Evolutionary conservation across 2,797 vertebrate species (phyloP).

Genomic region (Chelon labrosus): DNA sequence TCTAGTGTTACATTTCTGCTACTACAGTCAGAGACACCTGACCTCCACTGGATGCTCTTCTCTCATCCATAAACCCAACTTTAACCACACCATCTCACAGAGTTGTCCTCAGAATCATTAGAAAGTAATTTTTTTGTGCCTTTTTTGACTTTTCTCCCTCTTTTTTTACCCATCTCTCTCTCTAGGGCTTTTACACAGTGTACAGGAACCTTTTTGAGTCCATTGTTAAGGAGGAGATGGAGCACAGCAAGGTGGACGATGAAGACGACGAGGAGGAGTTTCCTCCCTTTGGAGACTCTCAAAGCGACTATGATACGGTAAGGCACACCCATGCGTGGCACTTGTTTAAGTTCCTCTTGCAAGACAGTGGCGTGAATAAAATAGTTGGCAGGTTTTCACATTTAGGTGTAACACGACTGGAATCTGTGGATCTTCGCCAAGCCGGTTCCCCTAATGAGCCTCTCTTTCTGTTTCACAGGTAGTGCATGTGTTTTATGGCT

Average conservation of each 20-base stretch:
- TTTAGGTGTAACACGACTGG: neutral
- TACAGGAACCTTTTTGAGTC: slow-evolving; percentile 93
- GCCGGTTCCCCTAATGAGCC: neutral
- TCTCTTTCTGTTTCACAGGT: slow-evolving; percentile 80
- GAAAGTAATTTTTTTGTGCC: too few species aligned
- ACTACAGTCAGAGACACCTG: neutral
- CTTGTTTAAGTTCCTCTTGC: too few species aligned
- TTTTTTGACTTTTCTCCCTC: too few species aligned
- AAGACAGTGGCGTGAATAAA: neutral
- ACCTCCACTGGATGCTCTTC: too few species aligned
- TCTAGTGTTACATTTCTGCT: neutral
- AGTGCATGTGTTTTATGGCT: slow-evolving; percentile 95
- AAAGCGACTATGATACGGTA: slow-evolving; percentile 95
- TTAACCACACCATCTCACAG: too few species aligned
- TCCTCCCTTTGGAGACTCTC: slow-evolving; percentile 92
- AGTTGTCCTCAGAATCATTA: too few species aligned
- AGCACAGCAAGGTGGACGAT: slow-evolving; percentile 85
- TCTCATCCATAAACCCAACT: neutral
- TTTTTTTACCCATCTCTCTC: slow-evolving; percentile 1
- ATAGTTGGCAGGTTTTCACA: neutral
- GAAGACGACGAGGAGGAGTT: slow-evolving; percentile 84
- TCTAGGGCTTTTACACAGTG: slow-evolving; percentile 92
- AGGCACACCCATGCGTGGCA: slow-evolving; percentile 27
- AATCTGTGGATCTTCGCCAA: neutral
- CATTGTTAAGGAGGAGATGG: slow-evolving; percentile 92